phyloP scores from a whole-genome alignment of 2,113 vertebrate species.

The Calyptomena viridis region DNA sequence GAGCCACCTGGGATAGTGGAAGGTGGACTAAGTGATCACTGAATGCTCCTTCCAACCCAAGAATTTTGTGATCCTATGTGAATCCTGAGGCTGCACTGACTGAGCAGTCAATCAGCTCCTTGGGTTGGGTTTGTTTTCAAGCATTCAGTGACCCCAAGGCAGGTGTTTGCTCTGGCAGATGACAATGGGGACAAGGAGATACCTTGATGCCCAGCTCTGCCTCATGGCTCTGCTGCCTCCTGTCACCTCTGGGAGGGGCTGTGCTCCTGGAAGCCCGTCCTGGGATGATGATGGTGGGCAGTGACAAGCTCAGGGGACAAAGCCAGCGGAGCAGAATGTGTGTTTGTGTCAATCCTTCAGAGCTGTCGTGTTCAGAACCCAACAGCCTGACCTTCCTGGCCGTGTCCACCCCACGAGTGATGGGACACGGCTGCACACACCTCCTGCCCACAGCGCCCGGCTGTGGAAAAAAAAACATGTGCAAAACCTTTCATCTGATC shows the following conservation, averaged over 20 bases:
- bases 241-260: fast-evolving
- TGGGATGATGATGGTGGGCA: neutral
- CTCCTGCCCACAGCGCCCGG: neutral
- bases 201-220: fast-evolving
- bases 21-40: fast-evolving
- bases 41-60: neutral
- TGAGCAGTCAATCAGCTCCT: fast-evolving
- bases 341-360: neutral
- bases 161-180: neutral
- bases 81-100: neutral
- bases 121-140: neutral
- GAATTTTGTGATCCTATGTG: neutral
- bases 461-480: fast-evolving
- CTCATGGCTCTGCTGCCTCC: fast-evolving
- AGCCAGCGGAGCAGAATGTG: fast-evolving
- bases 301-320: neutral
- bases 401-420: fast-evolving
- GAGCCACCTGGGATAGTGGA: neutral
- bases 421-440: fast-evolving
- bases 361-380: fast-evolving
- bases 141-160: fast-evolving
- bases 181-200: fast-evolving
- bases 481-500: neutral
- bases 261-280: neutral
- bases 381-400: fast-evolving